Conservation (phyloP, 2,888 invertebrate species). For the Plebejus melissa region DNA sequence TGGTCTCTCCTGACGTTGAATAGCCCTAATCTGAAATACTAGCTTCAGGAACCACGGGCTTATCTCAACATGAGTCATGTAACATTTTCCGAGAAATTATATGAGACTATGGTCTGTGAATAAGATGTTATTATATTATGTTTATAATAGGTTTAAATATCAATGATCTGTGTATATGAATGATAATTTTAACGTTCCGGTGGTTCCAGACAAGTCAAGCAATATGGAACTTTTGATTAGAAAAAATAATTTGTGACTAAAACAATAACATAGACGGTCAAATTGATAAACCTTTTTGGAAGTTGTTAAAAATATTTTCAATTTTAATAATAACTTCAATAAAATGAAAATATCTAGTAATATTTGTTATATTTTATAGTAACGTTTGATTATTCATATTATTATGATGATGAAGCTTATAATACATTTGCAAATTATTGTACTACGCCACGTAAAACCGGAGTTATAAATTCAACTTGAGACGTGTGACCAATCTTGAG, state of each 20-base stretch:
- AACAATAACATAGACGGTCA: no score
- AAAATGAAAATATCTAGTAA: not conserved
- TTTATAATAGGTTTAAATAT: not conserved
- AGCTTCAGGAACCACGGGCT: slow-evolving; percentile 14
- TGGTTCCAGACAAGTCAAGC: not conserved
- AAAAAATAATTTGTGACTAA: no score
- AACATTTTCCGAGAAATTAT: not conserved
- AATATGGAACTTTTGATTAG: no score
- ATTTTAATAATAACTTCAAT: not conserved
- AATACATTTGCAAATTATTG: not conserved
- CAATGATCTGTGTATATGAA: not conserved
- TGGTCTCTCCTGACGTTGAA: slow-evolving; percentile 13
- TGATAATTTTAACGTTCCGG: not conserved
- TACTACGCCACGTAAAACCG: not conserved
- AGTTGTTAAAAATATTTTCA: no score
- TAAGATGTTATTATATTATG: not conserved
- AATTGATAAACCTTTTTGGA: no score
- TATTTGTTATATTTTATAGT: not conserved
- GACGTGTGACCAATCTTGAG: slow-evolving; percentile 7
- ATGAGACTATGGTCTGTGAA: not conserved
- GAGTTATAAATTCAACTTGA: not conserved
- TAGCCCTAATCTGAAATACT: slow-evolving; percentile 17
- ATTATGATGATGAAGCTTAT: not conserved
- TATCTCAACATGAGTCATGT: slow-evolving; percentile 21
- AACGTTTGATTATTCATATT: not conserved